These are phyloP conservation scores for Crypturellus tataupa DNA, from an alignment of 2,797 vertebrate species.

Conservation along the genomic window DNA sequence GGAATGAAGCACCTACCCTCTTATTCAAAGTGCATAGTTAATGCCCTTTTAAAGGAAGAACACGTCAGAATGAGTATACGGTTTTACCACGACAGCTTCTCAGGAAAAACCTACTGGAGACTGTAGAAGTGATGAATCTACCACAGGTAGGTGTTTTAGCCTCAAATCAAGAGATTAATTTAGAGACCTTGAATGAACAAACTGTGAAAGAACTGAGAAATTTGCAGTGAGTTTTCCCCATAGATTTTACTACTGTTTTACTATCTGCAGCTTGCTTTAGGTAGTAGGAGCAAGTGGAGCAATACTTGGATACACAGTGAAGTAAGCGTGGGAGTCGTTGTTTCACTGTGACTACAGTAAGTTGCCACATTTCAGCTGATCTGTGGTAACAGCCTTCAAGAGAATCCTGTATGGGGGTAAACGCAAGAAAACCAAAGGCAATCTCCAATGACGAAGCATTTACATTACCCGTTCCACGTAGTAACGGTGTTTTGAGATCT, in stretches of 20 bases:
- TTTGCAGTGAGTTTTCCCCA: background rate
- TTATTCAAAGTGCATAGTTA: background rate
- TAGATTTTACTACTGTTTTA: background rate
- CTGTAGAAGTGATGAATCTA: background rate
- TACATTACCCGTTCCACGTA: background rate
- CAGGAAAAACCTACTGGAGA: background rate
- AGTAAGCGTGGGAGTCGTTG: background rate
- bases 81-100: background rate
- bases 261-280: background rate
- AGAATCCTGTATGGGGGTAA: background rate
- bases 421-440: background rate
- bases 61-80: fast-evolving
- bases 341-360: background rate
- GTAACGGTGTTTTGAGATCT: background rate
- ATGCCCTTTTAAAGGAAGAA: background rate
- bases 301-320: background rate
- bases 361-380: background rate
- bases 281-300: background rate
- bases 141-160: background rate
- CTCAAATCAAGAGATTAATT: background rate
- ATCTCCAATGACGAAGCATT: background rate
- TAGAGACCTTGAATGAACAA: background rate
- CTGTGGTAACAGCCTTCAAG: background rate
- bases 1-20: background rate
- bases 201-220: background rate